These are phyloP conservation scores for Gasterosteus aculeatus DNA, from an alignment of 2,113 vertebrate genomes.

Conservation along the genomic window DNA sequence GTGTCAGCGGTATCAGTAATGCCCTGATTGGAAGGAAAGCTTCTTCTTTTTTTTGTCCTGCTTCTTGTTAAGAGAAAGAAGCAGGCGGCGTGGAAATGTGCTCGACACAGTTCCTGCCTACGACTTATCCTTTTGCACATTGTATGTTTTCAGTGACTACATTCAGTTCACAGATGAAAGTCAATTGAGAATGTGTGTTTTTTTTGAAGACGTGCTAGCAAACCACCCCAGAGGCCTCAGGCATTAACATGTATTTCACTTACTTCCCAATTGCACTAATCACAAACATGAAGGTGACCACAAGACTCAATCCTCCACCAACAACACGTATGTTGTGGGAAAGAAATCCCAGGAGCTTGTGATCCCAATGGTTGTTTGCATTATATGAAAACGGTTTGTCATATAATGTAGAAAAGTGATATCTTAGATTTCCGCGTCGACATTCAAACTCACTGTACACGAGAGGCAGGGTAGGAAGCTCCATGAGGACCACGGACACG, in stretches of 20 bases:
- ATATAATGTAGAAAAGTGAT: background rate
- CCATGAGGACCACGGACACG: background rate
- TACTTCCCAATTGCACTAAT: background rate
- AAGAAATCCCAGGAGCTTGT: background rate
- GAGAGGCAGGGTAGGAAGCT: background rate
- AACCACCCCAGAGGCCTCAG: background rate
- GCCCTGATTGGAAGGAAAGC: constrained; percentile 41
- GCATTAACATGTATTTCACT: constrained; percentile 1
- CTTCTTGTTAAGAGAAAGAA: constrained; percentile 43
- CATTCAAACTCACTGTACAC: background rate
- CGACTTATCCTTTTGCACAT: constrained; percentile 14
- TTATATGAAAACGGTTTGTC: too few relatives aligned
- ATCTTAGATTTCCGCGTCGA: background rate
- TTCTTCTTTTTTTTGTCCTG: background rate
- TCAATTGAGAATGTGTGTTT: background rate
- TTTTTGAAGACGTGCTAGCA: background rate
- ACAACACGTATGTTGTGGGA: background rate
- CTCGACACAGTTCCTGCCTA: constrained; percentile 29
- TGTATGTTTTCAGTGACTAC: background rate
- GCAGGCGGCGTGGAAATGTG: constrained; percentile 23
- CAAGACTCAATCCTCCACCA: background rate
- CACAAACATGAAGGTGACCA: background rate
- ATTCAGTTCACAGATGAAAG: background rate
- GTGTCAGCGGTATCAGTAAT: constrained; percentile 27
- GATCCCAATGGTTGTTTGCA: background rate